Evolutionary conservation across 2,797 vertebrate genomes (phyloP).

Genomic region (Pipistrellus nathusii): DNA sequence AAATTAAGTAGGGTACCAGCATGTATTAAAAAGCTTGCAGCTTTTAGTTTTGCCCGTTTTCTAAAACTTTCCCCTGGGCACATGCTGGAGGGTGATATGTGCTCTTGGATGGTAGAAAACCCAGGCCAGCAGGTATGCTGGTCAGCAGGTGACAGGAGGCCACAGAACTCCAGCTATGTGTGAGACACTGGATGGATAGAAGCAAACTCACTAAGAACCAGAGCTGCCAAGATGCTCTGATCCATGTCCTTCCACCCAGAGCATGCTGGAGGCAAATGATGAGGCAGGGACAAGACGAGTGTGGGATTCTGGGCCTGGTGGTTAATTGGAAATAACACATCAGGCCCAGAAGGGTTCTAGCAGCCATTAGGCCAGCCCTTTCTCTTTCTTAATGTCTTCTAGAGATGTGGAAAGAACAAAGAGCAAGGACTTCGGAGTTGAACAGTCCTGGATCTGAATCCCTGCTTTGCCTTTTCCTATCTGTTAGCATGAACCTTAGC

Average conservation of each 20-base stretch:
- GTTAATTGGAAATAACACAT: neutral
- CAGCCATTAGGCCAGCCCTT: neutral
- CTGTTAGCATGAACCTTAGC: neutral
- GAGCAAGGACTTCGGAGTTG: neutral
- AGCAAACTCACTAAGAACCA: neutral
- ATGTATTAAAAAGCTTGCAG: neutral
- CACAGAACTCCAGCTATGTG: neutral
- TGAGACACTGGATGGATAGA: neutral
- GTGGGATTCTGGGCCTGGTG: neutral
- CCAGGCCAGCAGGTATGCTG: neutral
- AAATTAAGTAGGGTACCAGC: neutral
- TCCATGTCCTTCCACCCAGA: neutral
- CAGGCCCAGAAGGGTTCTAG: neutral
- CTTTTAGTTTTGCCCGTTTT: constrained; percentile 1
- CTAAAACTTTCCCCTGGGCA: neutral
- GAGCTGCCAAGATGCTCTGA: neutral
- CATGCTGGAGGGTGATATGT: neutral
- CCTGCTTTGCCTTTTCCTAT: neutral
- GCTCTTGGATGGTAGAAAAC: neutral
- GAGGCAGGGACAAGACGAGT: neutral
- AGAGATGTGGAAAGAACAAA: neutral
- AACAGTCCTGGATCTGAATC: neutral
- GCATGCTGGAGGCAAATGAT: neutral
- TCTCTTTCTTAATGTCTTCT: neutral
- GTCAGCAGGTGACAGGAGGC: neutral